Base-by-base conservation (phyloP, 2,113 vertebrate genomes). In the Pampusana beccarii region DNA sequence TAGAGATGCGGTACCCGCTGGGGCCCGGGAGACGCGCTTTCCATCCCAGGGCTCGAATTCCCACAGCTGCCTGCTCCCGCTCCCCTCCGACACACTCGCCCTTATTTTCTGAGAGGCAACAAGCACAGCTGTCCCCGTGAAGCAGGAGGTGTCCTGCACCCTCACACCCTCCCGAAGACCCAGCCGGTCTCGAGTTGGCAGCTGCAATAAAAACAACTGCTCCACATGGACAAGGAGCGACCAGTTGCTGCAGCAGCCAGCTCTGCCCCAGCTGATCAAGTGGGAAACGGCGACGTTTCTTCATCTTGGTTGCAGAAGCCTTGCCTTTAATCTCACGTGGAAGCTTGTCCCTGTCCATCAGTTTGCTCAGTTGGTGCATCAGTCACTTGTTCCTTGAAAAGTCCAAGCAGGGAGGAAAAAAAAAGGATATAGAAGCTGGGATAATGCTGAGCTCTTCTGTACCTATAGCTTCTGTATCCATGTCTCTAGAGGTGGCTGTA, bases 141-240 rank as follows among this genome's bases (percentile, higher is more conserved):
- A 71, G 83, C 29, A 1, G 0, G 42, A 79, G 28, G 29, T 23
- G 50, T 50, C 65, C 40, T 64, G 65, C 65, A 66, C 29, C 17
- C 51, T 87, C 74, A 34, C 5, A n/a, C 31, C 58, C 28, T 87
- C 66, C 19, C 1, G 0, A 79, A 86, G 34, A 54, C 62, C 61
- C 77, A 54, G 31, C 14, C 0, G 1, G 54, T 64, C 24, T 61
- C 44, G 42, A 6, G 3, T 4, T 31, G 65, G 91, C 96, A 97
- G 95, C 93, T 96, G 95, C 94, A 57, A 33, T n/a, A 38, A 48
- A 78, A 89, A 84, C 94, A 96, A 72, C 89, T 95, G 96, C 61
- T 92, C 18, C 13, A 3, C 48, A 17, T 58, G 2, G 0, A 42
- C 29, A 16, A 42, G 69, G 48, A 92, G 21, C 2, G 3, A 17